Conservation (phyloP, 2,888 invertebrate genomes). For the Heliconius sara region DNA sequence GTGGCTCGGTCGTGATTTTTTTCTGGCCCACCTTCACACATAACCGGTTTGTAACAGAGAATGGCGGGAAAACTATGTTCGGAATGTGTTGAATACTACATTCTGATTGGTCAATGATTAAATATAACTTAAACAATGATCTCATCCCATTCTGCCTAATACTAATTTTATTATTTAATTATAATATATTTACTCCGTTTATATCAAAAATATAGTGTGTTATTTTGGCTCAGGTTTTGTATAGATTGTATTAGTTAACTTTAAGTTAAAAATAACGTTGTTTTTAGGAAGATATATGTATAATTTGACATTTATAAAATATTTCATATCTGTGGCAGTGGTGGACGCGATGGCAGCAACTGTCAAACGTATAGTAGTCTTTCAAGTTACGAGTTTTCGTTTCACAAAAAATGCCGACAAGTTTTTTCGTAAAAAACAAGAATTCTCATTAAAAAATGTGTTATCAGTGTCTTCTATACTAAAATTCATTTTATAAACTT, state of each 20-base stretch:
- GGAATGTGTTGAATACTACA: slow-evolving; percentile 45
- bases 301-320: neutral
- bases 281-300: neutral
- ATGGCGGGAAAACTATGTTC: slow-evolving; percentile 54
- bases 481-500: slow-evolving; percentile 44
- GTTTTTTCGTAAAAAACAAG: slow-evolving; percentile 53
- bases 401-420: slow-evolving; percentile 53
- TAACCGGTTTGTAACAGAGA: slow-evolving; percentile 37
- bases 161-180: neutral
- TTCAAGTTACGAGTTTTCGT: slow-evolving; percentile 49
- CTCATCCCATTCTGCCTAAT: slow-evolving; percentile 24
- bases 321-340: slow-evolving; percentile 1
- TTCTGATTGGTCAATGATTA: slow-evolving; percentile 38
- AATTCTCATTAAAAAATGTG: slow-evolving; percentile 53
- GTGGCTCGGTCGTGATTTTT: neutral
- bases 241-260: neutral
- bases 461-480: slow-evolving; percentile 52
- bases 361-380: slow-evolving; percentile 45
- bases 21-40: neutral
- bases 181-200: neutral
- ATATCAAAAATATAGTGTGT: neutral
- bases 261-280: neutral
- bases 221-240: neutral
- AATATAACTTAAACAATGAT: neutral
- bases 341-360: slow-evolving; percentile 43